Conservation (phyloP, 2,888 invertebrate species). For the Cosmorhoe ocellata region DNA sequence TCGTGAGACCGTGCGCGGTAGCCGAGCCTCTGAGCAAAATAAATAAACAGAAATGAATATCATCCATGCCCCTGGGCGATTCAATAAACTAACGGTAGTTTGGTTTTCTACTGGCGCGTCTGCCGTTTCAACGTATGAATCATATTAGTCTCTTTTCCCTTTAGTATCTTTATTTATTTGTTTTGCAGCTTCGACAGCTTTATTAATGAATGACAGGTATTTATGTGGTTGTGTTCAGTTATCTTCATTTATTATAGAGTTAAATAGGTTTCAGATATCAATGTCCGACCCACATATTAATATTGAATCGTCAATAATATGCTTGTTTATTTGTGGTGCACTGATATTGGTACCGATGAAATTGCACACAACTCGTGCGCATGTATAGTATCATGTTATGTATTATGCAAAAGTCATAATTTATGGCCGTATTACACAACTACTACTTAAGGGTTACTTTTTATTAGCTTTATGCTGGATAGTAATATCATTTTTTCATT, state of each 20-base stretch:
- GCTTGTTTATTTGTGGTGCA: conserved; percentile 33
- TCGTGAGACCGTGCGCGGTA: conserved; percentile 73
- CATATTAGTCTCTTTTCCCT: conserved; percentile 21
- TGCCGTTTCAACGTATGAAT: conserved; percentile 18
- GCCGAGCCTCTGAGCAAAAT: conserved; percentile 59
- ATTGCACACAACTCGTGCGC: conserved; percentile 41
- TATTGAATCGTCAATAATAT: conserved; percentile 22
- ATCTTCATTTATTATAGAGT: conserved; percentile 17
- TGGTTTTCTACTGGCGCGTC: conserved; percentile 34
- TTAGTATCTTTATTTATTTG: conserved; percentile 24
- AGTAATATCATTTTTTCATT: conserved; percentile 53
- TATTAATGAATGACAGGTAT: conserved; percentile 17
- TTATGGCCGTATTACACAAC: conserved; percentile 68
- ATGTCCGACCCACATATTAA: conserved; percentile 1
- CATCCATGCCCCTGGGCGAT: conserved; percentile 41
- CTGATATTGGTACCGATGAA: conserved; percentile 43
- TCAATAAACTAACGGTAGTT: conserved; percentile 54
- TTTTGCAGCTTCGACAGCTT: conserved; percentile 20
- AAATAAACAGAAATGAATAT: conserved; percentile 66
- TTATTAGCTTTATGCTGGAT: conserved; percentile 45
- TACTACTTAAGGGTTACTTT: conserved; percentile 52
- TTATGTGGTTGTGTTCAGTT: conserved; percentile 17
- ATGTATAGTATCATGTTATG: conserved; percentile 6
- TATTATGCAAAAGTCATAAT: conserved; percentile 45
- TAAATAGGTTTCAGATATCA: conserved; percentile 20